Evolutionary conservation across 2,113 vertebrate genomes (phyloP), one percentile per base, ranked within the genome.

Genomic region (Oreochromis tanganicae): DNA sequence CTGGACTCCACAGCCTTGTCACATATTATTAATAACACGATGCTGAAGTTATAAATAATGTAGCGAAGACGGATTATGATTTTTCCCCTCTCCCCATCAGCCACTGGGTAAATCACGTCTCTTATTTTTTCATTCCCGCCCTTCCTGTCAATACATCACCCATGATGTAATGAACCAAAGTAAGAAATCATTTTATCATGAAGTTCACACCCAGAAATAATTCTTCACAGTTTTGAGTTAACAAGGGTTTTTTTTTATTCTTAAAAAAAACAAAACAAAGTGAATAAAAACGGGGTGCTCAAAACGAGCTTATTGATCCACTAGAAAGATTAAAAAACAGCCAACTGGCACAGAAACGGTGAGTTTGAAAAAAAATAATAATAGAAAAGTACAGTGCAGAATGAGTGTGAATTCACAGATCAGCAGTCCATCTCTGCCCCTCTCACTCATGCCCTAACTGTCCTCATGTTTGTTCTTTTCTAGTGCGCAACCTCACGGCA

Each of bases 321-420:
- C 89, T 59, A 17, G 80, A 21, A 52, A 79, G 86, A 24, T 87
- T n/a, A 73, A 68, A 85, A 86, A 83, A 87, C 80, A 68, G 71
- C 38, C 36, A 78, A 50, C 57, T 78, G 57, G 80, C 56, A 82
- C 11, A n/a, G 19, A 83, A 86, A 79, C 2, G 1, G 21, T 32
- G 82, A 34, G 9, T 63, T 32, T 85, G 14, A 17, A 4, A 34
- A 56, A 52, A 1, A 1, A 34, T 32, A 59, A 36, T 1, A 79
- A 36, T 6, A 63, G 81, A 71, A 85, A 92, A 91, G 81, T 93
- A 96, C 96, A 97, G 96, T 96, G 96, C 96, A 96, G 93, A 93
- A 82, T 86, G 86, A 93, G 56, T 91, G 81, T 90, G 71, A 66
- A 41, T 93, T 94, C 94, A 95, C 91, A 92, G 88, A 93, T 93